Base-by-base conservation (phyloP, 2,797 vertebrate genomes). In the Atherinosoma microstoma region DNA sequence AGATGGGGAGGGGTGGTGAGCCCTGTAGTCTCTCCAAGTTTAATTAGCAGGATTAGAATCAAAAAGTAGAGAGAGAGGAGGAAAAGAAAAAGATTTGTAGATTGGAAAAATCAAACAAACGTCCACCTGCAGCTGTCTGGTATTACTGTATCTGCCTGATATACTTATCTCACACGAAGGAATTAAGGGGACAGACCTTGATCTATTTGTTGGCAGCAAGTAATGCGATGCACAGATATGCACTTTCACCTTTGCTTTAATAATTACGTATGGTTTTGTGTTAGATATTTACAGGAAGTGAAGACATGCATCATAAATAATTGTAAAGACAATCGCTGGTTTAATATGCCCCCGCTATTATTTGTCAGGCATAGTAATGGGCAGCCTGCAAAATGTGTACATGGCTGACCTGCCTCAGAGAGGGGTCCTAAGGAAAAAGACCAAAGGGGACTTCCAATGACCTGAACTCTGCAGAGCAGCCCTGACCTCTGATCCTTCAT, bases 21-120 rank as follows among this genome's bases (percentile, higher is more conserved):
- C 79, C 75, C 82, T 75, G 77, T 83, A 87, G 88, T 84, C 92
- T 91, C 95, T 95, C 91, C 93, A 95, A 96, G 94, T 94, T 95
- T 96, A 96, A 98, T 97, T 97, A 96, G 95, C 91, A 83, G 95
- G 95, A 96, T 97, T 97, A 95, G 92, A 95, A 80, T 75, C 67
- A 73, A 87, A 76, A 82, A 85, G 66, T 27, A 35, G 34, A 77
- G 66, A 63, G 62, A 63, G 29, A 56, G 56, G 56, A n/a, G 15
- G 56, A 32, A 84, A 54, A 66, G 73, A 74, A 40, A 76, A 47
- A 51, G 59, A 79, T 68, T 4, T 4, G 38, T 32, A 59, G 51
- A 80, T 30, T 30, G 63, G 51, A 20, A 6, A 60, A 73, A 82
- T 64, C 34, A 30, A 78, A 79, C 80, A 80, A 83, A 76, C 70